Base-by-base conservation (phyloP, 2,113 vertebrate species). In the Coturnix japonica region DNA sequence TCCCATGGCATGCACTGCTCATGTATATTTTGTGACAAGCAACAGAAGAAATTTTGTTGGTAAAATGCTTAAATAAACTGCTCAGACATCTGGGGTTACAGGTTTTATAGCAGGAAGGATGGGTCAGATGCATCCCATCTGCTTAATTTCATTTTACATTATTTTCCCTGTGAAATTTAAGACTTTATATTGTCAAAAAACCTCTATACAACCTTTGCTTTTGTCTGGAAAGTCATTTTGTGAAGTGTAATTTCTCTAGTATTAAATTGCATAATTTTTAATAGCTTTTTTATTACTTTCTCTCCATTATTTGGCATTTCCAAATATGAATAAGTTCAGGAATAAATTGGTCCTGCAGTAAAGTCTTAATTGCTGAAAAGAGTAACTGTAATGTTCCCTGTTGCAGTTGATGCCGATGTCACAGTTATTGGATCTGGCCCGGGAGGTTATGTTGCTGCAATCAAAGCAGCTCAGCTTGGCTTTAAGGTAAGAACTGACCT, bases 401-500 rank as follows among this genome's bases (percentile, higher is more conserved):
- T 97, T 67, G 93, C 75, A 99, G 99, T 99, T 59, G 99, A 99
- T 91, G 99, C 99, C 1, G 99, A 99, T 81, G 97, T 99, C 93
- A 99, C 99, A 0, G 99, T 99, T 69, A 98, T 99, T 56, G 99
- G 99, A 57, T 99, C 99, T 66, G 99, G 99, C 8, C 99, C 99
- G 18, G 99, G 99, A 57, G 99, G 99, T 7, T 99, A 99, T 63
- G 99, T 99, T 19, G 99, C 99, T 79, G 99, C 99, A 85, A 99
- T 99, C 96, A 99, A 99, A 98, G 98, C 99, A 57, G 98, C 99
- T 41, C 99, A 99, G 95, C 98, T 99, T 65, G 99, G 99, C 30
- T 99, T 99, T 96, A 99, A 99, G 98, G 99, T 99, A 95, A 97
- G 85, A 57, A 82, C 79, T 66, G 69, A 76, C 46, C 54, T 77